These are phyloP conservation scores for Furnarius figulus DNA, from an alignment of 2,113 vertebrate species.

Conservation along the genomic window DNA sequence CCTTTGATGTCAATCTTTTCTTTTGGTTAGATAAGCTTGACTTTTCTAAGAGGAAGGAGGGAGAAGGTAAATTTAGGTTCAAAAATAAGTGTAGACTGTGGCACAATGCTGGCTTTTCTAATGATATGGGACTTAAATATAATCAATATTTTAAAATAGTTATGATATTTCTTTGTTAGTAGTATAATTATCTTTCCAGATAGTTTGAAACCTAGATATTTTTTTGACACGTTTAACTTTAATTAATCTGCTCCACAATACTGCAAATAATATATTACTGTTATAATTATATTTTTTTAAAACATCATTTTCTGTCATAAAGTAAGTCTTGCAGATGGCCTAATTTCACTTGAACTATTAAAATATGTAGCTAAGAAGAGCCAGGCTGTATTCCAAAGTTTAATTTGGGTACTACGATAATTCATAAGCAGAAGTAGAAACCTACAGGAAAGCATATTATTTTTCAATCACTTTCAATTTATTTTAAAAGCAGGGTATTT, in stretches of 20 bases:
- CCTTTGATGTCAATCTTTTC: slow-evolving; percentile 3
- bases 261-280: background rate
- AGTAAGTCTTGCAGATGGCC: background rate
- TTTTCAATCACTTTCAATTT: background rate
- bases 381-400: background rate
- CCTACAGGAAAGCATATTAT: background rate
- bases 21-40: background rate
- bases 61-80: background rate
- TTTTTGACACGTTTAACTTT: background rate
- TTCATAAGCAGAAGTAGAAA: background rate
- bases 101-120: background rate
- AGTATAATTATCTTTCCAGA: background rate
- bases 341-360: background rate
- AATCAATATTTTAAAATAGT: background rate
- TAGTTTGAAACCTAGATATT: background rate
- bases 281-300: background rate
- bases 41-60: background rate
- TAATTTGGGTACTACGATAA: background rate
- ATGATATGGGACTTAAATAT: background rate
- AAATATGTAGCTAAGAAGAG: background rate
- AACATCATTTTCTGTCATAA: background rate
- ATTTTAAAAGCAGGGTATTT: background rate
- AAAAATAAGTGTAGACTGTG: background rate
- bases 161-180: background rate
- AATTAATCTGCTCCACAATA: background rate